phyloP scores from a whole-genome alignment of 1,140 invertebrate species.

The Diplogasteroides magnus region DNA sequence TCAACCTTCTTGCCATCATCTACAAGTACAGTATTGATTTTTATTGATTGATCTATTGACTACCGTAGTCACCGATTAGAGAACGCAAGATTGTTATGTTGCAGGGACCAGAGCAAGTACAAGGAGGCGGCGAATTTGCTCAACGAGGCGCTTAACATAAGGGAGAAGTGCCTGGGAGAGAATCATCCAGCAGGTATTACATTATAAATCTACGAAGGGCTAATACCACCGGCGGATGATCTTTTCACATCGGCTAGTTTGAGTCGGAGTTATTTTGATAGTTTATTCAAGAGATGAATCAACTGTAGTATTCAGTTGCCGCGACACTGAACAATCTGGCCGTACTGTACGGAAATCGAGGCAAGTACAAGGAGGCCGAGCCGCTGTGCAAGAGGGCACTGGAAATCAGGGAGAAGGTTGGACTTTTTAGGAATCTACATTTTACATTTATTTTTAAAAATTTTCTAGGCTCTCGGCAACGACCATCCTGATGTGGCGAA shows the following conservation, averaged over 20 bases:
- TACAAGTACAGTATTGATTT: constrained; percentile 11
- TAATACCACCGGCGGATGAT: too few relatives aligned
- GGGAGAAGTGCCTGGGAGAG: constrained; percentile 95
- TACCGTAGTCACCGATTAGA: constrained; percentile 1
- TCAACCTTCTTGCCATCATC: constrained; percentile 90
- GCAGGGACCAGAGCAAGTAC: constrained; percentile 88
- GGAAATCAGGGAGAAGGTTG: constrained; percentile 89
- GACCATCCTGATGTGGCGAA: constrained; percentile 99
- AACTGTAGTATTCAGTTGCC: too few relatives aligned
- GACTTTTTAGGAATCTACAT: constrained; percentile 5
- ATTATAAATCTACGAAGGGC: too few relatives aligned
- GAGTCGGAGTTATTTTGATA: too few relatives aligned
- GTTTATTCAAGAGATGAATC: too few relatives aligned
- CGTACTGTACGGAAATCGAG: constrained; percentile 94
- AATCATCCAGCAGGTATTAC: constrained; percentile 94
- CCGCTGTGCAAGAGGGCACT: constrained; percentile 94
- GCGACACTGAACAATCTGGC: constrained; percentile 93
- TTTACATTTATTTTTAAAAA: not conserved
- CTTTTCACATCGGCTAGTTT: too few relatives aligned
- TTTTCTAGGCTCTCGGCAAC: constrained; percentile 71
- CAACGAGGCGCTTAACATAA: constrained; percentile 94
- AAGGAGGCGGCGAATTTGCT: constrained; percentile 96
- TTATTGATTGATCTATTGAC: not conserved
- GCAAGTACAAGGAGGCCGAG: constrained; percentile 95
- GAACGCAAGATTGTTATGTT: constrained; percentile 11